Evolutionary conservation across 2,888 invertebrate species (phyloP), one percentile per base, ranked within the genome.

Genomic region (Merodon equestris): DNA sequence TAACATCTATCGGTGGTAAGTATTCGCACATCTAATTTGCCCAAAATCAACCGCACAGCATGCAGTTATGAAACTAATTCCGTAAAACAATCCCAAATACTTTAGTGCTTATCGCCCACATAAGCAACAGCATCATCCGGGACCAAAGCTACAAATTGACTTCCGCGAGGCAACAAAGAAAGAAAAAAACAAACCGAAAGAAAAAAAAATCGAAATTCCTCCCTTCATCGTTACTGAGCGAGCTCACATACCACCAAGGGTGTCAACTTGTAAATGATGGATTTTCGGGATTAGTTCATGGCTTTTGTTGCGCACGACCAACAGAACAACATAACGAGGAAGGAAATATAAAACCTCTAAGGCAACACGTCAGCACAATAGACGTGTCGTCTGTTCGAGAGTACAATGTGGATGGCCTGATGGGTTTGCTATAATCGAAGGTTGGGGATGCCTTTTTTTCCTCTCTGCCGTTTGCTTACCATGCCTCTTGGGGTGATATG

Each of bases 211-310:
- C 13, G 13, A 17, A 13, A 40, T 9, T 7, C 15, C 27, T 27
- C 27, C 27, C 27, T 27, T 27, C 27, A 7, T 27, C 27, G 7
- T 27, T 27, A 7, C 27, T 56, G 12, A 17, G 19, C 13, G 18
- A 54, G 7, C n/a, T 42, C 4, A 51, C 42, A 13, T n/a, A 13
- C 27, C 47, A 48, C 38, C 60, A 14, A 34, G 56, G 72, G 76
- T 72, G 76, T 77, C 72, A 77, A 53, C 72, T 67, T 72, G 67
- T 61, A 77, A 77, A 67, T 72, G 77, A 77, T 77, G 61, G 72
- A 77, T 77, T 77, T 77, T 48, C 57, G 77, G 27, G 72, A 77
- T 77, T 77, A 77, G 77, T 72, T 63, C 50, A 77, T 72, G 66
- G 66, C 61, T 67, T 77, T 77, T 67, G 72, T 67, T 72, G 61